phyloP scores from a whole-genome alignment of 2,888 invertebrate species.

The Drosophila pegasa region DNA sequence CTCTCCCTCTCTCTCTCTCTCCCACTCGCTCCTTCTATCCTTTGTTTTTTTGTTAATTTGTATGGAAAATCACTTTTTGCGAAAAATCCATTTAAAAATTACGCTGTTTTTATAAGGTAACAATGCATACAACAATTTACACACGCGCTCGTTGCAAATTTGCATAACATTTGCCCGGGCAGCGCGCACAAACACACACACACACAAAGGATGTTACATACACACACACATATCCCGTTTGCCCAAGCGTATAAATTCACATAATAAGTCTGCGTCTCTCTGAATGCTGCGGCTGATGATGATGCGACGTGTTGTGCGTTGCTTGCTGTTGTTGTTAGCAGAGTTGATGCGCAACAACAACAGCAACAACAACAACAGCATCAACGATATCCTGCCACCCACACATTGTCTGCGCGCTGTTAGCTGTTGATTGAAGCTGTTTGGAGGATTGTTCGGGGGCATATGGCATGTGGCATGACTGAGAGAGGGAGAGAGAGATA shows the following conservation, averaged over 20 bases:
- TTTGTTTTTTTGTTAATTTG: slow-evolving; percentile 77
- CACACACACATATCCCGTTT: slow-evolving; percentile 37
- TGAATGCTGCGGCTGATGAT: slow-evolving; percentile 63
- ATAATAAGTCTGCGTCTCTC: slow-evolving; percentile 72
- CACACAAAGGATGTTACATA: slow-evolving; percentile 31
- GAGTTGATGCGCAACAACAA: slow-evolving; percentile 56
- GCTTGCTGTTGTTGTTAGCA: slow-evolving; percentile 48
- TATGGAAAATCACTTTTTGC: slow-evolving; percentile 79
- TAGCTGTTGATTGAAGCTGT: slow-evolving; percentile 35
- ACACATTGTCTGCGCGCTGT: slow-evolving; percentile 18
- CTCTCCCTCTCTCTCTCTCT: not conserved
- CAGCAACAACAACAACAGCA: slow-evolving; percentile 34
- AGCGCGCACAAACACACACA: slow-evolving; percentile 27
- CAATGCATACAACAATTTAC: slow-evolving; percentile 81
- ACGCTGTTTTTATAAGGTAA: slow-evolving; percentile 80
- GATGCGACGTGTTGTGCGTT: slow-evolving; percentile 17
- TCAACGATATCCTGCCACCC: slow-evolving; percentile 54
- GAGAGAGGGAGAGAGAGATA: slow-evolving; percentile 20
- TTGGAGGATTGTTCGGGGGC: slow-evolving; percentile 11
- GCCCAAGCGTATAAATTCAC: slow-evolving; percentile 76
- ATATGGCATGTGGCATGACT: slow-evolving; percentile 11
- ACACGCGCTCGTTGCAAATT: slow-evolving; percentile 74
- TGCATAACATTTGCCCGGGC: slow-evolving; percentile 74
- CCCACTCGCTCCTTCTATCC: not conserved
- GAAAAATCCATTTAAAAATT: slow-evolving; percentile 78